phyloP scores from a whole-genome alignment of 2,113 vertebrate species.

The Pica pica region DNA sequence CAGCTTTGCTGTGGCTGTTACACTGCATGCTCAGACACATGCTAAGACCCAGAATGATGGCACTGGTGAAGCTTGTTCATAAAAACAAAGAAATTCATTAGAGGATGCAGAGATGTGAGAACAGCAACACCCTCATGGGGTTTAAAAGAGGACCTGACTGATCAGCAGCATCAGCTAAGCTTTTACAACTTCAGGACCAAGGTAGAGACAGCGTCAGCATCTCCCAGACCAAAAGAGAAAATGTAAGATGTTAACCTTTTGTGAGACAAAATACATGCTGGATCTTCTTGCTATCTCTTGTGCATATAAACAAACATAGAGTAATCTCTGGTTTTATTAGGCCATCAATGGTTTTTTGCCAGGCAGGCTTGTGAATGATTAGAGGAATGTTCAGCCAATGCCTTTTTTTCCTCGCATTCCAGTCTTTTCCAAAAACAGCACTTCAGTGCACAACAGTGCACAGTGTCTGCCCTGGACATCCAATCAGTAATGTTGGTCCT shows the following conservation, averaged over 20 bases:
- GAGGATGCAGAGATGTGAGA: background rate
- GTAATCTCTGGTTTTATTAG: background rate
- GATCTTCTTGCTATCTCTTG: background rate
- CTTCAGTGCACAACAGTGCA: background rate
- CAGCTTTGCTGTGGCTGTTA: background rate
- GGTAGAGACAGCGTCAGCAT: background rate
- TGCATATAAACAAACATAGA: background rate
- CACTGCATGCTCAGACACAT: background rate
- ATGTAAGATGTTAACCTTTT: background rate
- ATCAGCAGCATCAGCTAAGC: background rate
- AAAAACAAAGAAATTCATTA: background rate
- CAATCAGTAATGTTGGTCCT: background rate
- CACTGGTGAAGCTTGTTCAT: background rate
- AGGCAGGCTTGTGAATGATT: background rate
- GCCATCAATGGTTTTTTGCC: background rate
- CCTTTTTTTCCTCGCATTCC: background rate
- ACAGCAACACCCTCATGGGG: background rate
- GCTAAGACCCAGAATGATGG: background rate
- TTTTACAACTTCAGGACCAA: background rate
- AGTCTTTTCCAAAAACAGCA: background rate
- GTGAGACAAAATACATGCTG: background rate
- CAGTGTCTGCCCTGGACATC: background rate
- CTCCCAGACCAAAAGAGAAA: background rate
- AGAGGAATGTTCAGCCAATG: background rate
- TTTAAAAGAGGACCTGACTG: background rate